These are phyloP conservation scores for Cathartes aura DNA, from an alignment of 2,113 vertebrate genomes.

Conservation along the genomic window DNA sequence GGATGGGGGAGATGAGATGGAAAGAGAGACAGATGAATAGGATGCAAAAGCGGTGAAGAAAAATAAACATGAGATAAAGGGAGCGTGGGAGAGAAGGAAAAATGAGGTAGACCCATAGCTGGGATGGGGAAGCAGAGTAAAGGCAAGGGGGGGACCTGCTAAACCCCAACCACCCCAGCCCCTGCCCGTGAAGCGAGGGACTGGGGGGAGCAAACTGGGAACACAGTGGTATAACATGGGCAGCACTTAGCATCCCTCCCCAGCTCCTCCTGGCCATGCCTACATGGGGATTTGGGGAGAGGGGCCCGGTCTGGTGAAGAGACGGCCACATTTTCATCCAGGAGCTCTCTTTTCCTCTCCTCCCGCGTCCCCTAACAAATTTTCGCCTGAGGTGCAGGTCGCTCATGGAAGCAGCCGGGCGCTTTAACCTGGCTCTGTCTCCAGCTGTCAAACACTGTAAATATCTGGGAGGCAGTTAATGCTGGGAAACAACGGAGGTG, in stretches of 20 bases:
- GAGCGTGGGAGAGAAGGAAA: background rate
- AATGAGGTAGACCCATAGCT: background rate
- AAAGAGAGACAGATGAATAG: slow-evolving; percentile 28
- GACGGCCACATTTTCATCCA: background rate
- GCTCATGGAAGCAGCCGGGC: background rate
- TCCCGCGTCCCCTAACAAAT: background rate
- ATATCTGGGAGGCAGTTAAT: slow-evolving; percentile 20
- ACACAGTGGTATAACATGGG: background rate
- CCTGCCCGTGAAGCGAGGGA: fast-evolving
- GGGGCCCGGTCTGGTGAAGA: background rate
- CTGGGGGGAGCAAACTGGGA: background rate
- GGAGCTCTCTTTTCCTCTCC: background rate
- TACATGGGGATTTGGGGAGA: background rate
- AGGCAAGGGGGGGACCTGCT: background rate
- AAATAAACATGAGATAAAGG: slow-evolving; percentile 1
- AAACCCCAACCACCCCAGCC: background rate
- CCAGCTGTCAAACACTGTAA: slow-evolving; percentile 37
- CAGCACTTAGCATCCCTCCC: background rate
- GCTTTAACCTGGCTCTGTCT: background rate
- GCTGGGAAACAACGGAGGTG: background rate
- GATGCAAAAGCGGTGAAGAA: background rate
- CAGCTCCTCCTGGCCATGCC: background rate
- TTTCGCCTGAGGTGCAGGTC: background rate
- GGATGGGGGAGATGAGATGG: slow-evolving; percentile 1
- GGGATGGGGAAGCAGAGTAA: background rate